Percentiles rank a stretch among this genome's conserved stretches.
phyloP scores from a whole-genome alignment of 1,140 invertebrate species.

The Lineus longissimus region DNA sequence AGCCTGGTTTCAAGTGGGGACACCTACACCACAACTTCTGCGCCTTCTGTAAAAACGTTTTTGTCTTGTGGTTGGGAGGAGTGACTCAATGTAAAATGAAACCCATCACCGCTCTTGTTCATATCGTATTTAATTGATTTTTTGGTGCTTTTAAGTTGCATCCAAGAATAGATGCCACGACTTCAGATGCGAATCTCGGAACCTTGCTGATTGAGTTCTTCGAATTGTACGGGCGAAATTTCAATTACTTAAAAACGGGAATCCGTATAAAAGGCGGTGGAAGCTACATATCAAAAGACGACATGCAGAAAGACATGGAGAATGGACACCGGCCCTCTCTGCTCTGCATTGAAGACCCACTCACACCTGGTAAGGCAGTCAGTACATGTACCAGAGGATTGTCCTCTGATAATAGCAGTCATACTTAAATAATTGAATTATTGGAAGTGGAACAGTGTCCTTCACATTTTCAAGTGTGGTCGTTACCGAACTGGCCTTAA shows the following conservation, averaged over 20 bases:
- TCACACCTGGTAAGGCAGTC: conserved; percentile 66
- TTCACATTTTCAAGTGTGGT: neutral
- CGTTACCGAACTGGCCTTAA: neutral
- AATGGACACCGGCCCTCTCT: conserved; percentile 88
- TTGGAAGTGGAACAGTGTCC: neutral
- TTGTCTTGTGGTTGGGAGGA: no score
- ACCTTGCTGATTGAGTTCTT: conserved; percentile 96
- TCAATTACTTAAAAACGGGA: conserved; percentile 91
- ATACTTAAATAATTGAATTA: neutral
- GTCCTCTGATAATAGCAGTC: neutral
- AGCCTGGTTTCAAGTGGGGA: no score
- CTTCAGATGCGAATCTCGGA: conserved; percentile 73
- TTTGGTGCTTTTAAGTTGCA: conserved; percentile 62
- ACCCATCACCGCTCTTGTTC: no score
- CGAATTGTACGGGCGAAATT: conserved; percentile 92
- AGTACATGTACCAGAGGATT: neutral
- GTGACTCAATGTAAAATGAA: no score
- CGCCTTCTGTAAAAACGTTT: no score
- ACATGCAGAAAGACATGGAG: conserved; percentile 85
- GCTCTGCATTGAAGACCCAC: conserved; percentile 96
- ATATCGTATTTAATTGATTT: neutral
- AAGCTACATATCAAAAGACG: conserved; percentile 90
- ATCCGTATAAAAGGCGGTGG: conserved; percentile 93
- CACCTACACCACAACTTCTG: no score
- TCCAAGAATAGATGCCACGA: conserved; percentile 63